Base-by-base conservation (phyloP, 2,888 invertebrate genomes). In the Hydrotaea diabolus region DNA sequence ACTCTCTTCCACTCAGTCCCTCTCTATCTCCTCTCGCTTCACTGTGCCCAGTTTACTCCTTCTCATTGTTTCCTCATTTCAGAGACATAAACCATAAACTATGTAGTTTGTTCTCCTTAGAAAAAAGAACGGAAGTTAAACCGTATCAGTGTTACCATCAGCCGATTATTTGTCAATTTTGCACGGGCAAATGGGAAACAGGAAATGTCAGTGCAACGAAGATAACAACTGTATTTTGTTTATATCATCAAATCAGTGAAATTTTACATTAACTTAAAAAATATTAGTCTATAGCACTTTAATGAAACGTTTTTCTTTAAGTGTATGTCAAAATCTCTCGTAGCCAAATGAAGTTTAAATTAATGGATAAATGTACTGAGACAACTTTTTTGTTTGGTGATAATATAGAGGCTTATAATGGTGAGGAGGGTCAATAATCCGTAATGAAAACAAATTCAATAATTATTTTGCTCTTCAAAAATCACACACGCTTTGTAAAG, bases 141-240 rank as follows among this genome's bases (percentile, higher is more conserved):
- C 21, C 11, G 66, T 23, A 69, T 46, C 69, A 69, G 69, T 69
- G 69, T 69, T 69, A 69, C 69, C 69, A 69, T 66, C 46, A 19
- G 31, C 26, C n/a, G n/a, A 31, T 62, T 62, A 62, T 62, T 62
- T 59, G 15, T 62, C 23, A 23, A 31, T 26, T 23, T 31, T 26
- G n/a, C n/a, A n/a, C 23, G 31, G 62, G 26, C 26, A 62, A 62
- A 36, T 62, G 36, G 31, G 31, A 26, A 31, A 31, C n/a, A 31
- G 9, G 62, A 31, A 62, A 19, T 31, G 62, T 4, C 13, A n/a
- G 0, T 26, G 8, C n/a, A 62, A 62, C 55, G 11, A 57, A 57
- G 55, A 5, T 39, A 11, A 39, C 39, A 39, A 36, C 36, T 39
- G 2, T 39, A 4, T 31, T 31, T 31, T 31, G 3, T 31, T 4